Evolutionary conservation across 2,888 invertebrate species (phyloP).

Genomic region (Sesia apiformis): DNA sequence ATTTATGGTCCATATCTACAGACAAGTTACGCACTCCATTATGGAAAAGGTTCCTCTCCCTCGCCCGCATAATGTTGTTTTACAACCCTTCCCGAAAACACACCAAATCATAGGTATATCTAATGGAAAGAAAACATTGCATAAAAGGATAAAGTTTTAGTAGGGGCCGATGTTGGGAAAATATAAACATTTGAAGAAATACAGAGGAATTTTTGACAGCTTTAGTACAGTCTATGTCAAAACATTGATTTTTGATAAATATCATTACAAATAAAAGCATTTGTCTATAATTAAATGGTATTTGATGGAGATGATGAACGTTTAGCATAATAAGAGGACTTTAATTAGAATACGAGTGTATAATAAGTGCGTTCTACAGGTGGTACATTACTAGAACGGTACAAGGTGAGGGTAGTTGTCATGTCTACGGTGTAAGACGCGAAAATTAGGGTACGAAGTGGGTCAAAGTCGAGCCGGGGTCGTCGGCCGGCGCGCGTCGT

Average conservation of each 20-base stretch:
- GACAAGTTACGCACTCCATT: background rate
- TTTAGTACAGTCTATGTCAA: too few species aligned
- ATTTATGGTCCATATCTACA: background rate
- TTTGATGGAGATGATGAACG: too few species aligned
- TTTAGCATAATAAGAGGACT: too few species aligned
- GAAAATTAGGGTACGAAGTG: slow-evolving; percentile 68
- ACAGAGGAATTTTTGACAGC: too few species aligned
- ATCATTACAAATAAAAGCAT: too few species aligned
- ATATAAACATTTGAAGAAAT: too few species aligned
- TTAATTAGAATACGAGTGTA: too few species aligned
- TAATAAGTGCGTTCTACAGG: background rate
- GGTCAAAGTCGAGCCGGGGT: slow-evolving; percentile 69
- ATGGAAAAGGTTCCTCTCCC: slow-evolving; percentile 22
- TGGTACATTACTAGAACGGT: background rate
- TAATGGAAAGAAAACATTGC: slow-evolving; percentile 49
- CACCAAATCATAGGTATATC: slow-evolving; percentile 30
- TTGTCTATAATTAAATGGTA: too few species aligned
- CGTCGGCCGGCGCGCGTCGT: slow-evolving; percentile 47
- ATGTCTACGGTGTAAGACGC: slow-evolving; percentile 50
- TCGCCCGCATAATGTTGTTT: slow-evolving; percentile 30
- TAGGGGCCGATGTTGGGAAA: background rate
- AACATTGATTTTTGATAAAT: too few species aligned
- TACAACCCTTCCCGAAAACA: slow-evolving; percentile 28
- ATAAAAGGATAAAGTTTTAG: background rate
- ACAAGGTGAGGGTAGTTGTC: background rate